Percentiles rank a stretch among this genome's conserved stretches.
Conservation (phyloP, 2,797 vertebrate species). For the Antennarius maculatus region DNA sequence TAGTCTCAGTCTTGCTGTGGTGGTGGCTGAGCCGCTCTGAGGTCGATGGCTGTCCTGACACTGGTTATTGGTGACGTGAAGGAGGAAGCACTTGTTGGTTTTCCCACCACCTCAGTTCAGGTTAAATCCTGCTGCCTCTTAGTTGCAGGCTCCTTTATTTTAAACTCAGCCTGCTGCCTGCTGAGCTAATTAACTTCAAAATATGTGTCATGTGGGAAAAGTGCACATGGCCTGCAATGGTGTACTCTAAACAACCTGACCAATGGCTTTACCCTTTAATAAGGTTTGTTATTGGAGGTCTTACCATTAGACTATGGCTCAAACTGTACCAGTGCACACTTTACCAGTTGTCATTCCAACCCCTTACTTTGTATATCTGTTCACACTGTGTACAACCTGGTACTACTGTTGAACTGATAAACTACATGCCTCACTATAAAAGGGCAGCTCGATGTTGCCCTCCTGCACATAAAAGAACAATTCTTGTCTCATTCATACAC, state of each 20-base stretch:
- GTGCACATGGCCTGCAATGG: neutral
- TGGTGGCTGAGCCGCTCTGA: constrained; percentile 27
- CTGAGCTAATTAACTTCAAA: constrained; percentile 38
- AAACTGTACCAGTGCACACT: no score
- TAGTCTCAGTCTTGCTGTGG: constrained; percentile 24
- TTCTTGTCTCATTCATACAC: no score
- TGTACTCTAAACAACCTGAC: constrained; percentile 4
- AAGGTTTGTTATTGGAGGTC: no score
- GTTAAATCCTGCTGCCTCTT: constrained; percentile 32
- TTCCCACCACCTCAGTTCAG: constrained; percentile 45
- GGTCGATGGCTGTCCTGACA: constrained; percentile 62
- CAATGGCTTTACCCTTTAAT: neutral
- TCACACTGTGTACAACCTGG: no score
- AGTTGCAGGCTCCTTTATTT: constrained; percentile 13
- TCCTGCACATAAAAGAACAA: no score
- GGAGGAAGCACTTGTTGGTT: constrained; percentile 50
- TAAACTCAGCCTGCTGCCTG: constrained; percentile 14
- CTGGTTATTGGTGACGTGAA: constrained; percentile 57
- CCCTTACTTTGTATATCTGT: no score
- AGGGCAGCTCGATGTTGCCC: no score
- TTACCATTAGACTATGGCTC: no score
- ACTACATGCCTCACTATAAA: no score
- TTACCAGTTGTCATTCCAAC: no score
- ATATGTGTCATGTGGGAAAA: constrained; percentile 7
- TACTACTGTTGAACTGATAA: no score